Evolutionary conservation across 2,797 vertebrate genomes (phyloP).

Genomic region (Perodicticus potto): DNA sequence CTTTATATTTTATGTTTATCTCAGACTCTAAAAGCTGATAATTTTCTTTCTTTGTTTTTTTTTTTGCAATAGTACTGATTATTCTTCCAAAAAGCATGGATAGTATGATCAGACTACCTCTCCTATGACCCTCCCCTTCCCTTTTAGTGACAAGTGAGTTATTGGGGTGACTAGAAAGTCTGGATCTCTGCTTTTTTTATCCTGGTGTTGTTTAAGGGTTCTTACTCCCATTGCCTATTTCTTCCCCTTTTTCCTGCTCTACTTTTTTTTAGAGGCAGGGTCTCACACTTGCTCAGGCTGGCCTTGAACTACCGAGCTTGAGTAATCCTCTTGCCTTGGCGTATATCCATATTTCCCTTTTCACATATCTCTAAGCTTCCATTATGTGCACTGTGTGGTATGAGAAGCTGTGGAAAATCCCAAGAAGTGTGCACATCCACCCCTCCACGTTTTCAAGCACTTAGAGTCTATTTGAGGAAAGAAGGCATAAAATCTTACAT

Average conservation of each 20-base stretch:
- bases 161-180: not conserved
- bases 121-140: not conserved
- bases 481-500: not conserved
- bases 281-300: too few relatives aligned
- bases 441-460: not conserved
- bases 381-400: not conserved
- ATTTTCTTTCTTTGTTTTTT: not conserved
- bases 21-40: not conserved
- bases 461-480: conserved; percentile 3
- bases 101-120: not conserved
- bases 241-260: not conserved
- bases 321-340: too few relatives aligned
- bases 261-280: not conserved
- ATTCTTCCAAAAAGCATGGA: not conserved
- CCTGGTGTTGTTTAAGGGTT: not conserved
- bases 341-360: not conserved
- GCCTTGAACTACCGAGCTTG: too few relatives aligned
- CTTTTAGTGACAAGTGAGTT: not conserved
- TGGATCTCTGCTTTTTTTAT: not conserved
- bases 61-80: not conserved
- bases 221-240: not conserved
- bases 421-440: not conserved
- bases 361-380: not conserved
- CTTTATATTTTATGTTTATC: conserved; percentile 17
- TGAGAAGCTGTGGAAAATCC: not conserved